Evolutionary conservation across 1,140 invertebrate genomes (phyloP), one percentile per base, ranked within the genome.

Genomic region (Helicoverpa zea): DNA sequence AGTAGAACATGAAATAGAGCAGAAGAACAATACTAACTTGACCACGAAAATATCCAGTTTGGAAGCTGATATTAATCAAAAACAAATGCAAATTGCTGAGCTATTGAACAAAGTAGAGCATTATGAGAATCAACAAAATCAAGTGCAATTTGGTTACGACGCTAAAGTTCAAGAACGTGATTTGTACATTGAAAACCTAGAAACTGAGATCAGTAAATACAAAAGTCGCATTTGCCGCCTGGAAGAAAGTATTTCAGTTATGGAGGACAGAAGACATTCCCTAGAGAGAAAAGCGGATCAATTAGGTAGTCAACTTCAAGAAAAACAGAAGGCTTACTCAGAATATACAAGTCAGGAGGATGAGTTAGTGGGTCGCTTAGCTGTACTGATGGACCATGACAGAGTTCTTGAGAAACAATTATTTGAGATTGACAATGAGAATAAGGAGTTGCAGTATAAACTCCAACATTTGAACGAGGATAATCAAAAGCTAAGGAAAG

Each of bases 161-260:
- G 96, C 96, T 4, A 97, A 97, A 91, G 88, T 98, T 23, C 96
- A 97, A 88, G 97, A 98, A 90, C 91, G 97, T 68, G 97, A 97
- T 84, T 95, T 97, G 11, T 97, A 97, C 82, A 96, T 97, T 59
- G 97, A 98, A 89, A 96, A 96, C 70, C 93, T 97, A 59, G 96
- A 98, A 84, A 92, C 95, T 16, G 97, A 98, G 83, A 92, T 97
- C n/a, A 90, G 89, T 0, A 96, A 96, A 77, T 96, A 96, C 47
- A 97, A 96, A 82, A 95, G 95, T 5, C 95, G 95, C 83, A 95
- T 96, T 68, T 91, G 90, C n/a, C 94, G 95, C 9, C 92, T 97
- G 2, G 96, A 97, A 90, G 96, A 97, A 89, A 95, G 94, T 75
- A 88, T 96, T 14, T 95, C 95, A 18, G 87, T 88, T 2, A 95